These are phyloP conservation scores for Habropoda laboriosa DNA, from an alignment of 1,140 invertebrate genomes.

Conservation along the genomic window DNA sequence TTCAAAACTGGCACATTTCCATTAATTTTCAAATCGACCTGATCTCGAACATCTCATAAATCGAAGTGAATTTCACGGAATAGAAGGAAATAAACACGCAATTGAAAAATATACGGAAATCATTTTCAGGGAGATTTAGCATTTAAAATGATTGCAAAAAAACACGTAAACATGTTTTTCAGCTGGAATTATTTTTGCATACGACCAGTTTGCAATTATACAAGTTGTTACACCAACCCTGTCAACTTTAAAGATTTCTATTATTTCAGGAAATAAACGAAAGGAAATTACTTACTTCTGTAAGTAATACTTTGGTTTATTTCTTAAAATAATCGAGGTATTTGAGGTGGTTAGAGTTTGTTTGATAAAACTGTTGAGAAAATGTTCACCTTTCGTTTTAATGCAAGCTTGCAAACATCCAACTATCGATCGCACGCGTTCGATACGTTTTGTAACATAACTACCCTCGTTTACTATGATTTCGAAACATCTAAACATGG, in stretches of 20 bases:
- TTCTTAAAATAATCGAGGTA: too few species aligned
- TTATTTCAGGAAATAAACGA: too few species aligned
- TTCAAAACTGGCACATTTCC: conserved; percentile 6
- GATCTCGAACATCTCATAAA: not conserved
- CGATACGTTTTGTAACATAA: not conserved
- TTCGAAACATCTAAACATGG: not conserved
- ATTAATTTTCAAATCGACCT: conserved; percentile 20
- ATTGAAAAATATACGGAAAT: not conserved
- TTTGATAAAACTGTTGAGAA: too few species aligned
- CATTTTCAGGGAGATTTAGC: not conserved
- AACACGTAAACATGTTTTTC: not conserved
- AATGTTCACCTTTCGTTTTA: not conserved
- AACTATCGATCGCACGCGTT: not conserved
- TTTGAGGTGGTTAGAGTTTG: too few species aligned
- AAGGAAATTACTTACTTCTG: too few species aligned
- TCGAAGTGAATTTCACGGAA: not conserved
- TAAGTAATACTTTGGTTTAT: too few species aligned
- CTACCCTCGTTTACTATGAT: not conserved
- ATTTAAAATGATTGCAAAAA: not conserved
- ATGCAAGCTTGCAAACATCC: conserved; percentile 14
- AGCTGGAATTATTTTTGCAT: not conserved
- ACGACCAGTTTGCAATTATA: not conserved
- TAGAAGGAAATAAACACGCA: not conserved
- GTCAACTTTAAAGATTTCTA: too few species aligned
- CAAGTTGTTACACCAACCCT: too few species aligned